phyloP scores from a whole-genome alignment of 2,113 vertebrate genomes.

The Onychorhynchus coronatus region DNA sequence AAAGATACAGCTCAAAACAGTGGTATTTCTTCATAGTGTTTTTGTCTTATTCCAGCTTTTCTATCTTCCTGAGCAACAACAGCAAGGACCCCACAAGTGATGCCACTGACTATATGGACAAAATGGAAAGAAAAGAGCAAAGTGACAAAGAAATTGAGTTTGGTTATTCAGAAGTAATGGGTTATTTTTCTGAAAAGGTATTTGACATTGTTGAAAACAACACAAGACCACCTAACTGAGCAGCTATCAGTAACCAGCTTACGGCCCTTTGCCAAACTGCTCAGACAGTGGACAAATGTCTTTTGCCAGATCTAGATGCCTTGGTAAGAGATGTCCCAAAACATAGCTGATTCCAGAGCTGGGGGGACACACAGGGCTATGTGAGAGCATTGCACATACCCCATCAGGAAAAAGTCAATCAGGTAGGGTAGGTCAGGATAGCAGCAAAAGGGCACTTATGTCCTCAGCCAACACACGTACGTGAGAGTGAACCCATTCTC shows the following conservation, averaged over 20 bases:
- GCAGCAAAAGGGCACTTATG: background rate
- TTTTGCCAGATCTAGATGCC: background rate
- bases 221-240: background rate
- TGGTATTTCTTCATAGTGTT: background rate
- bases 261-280: background rate
- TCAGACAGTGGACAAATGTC: background rate
- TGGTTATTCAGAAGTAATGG: background rate
- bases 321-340: background rate
- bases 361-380: fast-evolving
- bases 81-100: background rate
- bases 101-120: background rate
- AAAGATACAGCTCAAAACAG: background rate
- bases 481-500: background rate
- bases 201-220: background rate
- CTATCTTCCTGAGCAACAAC: background rate
- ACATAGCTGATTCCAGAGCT: background rate
- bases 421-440: background rate
- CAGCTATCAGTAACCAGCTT: background rate
- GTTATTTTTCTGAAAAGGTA: background rate
- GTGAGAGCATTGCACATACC: background rate
- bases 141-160: background rate
- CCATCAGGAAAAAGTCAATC: background rate
- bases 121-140: background rate
- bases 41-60: background rate
- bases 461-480: background rate